Evolutionary conservation across 2,888 invertebrate genomes (phyloP).

Genomic region (Trichopoda pennipes): DNA sequence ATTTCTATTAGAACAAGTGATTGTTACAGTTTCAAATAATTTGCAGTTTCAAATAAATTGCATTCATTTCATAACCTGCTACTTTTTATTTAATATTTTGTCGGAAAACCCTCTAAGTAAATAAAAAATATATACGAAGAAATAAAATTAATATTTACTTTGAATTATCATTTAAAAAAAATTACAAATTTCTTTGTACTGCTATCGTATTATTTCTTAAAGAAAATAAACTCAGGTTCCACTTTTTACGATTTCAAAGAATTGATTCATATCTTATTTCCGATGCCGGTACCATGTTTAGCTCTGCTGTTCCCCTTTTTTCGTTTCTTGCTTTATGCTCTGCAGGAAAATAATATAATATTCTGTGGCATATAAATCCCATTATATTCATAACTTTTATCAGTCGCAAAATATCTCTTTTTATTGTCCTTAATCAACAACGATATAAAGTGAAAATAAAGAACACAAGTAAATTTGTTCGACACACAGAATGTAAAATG

Average conservation of each 20-base stretch:
- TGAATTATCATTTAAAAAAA: too few species aligned
- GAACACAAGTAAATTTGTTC: not conserved
- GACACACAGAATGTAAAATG: not conserved
- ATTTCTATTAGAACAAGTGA: too few species aligned
- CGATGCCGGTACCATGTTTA: not conserved
- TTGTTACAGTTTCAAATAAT: too few species aligned
- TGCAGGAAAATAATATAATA: constrained; percentile 53
- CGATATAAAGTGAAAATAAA: constrained; percentile 6
- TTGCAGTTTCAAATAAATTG: too few species aligned
- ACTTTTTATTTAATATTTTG: too few species aligned
- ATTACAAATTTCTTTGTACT: too few species aligned
- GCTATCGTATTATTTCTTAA: too few species aligned
- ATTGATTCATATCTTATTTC: not conserved
- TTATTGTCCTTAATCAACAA: constrained; percentile 51
- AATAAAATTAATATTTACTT: too few species aligned
- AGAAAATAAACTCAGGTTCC: too few species aligned
- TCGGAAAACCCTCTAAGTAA: too few species aligned
- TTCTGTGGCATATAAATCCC: constrained; percentile 60
- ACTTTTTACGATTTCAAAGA: not conserved
- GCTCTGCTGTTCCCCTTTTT: not conserved
- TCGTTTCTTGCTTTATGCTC: not conserved
- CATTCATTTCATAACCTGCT: too few species aligned
- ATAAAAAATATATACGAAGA: too few species aligned
- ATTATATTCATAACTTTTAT: constrained; percentile 62
- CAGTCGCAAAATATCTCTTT: constrained; percentile 54